Conservation (phyloP, 64 coral and sea anemone genomes). For the Hydrozoanthus tunicans region DNA sequence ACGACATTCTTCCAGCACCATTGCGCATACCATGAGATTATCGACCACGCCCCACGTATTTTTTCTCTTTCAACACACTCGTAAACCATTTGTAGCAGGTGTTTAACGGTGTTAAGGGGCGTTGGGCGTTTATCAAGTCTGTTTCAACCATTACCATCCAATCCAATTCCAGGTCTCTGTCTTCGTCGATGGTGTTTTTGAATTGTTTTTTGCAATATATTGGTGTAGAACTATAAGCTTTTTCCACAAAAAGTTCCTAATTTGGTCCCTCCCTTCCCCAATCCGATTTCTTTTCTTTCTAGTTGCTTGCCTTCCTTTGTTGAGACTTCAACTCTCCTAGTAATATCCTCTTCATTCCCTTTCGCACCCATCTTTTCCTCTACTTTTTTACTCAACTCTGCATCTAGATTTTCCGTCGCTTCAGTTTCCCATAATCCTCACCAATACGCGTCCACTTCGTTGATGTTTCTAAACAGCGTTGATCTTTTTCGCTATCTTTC, state of each 20-base stretch:
- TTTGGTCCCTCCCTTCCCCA: not conserved
- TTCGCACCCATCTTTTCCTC: not conserved
- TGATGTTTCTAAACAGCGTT: no score
- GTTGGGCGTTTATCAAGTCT: slow-evolving; percentile 1
- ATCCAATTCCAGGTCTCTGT: not conserved
- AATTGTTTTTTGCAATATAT: not conserved
- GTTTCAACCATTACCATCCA: not conserved
- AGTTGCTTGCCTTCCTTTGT: not conserved
- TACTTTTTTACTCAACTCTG: slow-evolving; percentile 1
- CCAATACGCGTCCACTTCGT: no score
- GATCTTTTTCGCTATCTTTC: no score
- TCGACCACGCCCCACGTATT: slow-evolving; percentile 11
- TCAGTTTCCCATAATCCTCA: no score
- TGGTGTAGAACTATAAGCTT: not conserved
- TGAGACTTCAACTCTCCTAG: not conserved
- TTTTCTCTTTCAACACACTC: not conserved
- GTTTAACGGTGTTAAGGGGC: not conserved
- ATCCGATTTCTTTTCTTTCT: slow-evolving; percentile 4
- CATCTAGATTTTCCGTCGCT: not conserved
- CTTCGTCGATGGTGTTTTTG: not conserved
- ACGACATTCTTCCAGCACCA: slow-evolving; percentile 1
- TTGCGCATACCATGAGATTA: slow-evolving; percentile 10
- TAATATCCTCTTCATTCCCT: not conserved
- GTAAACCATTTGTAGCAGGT: slow-evolving; percentile 10
- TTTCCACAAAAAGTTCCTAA: slow-evolving; percentile 20